Evolutionary conservation across 2,797 vertebrate species (phyloP).

Genomic region (Myiothlypis coronata): DNA sequence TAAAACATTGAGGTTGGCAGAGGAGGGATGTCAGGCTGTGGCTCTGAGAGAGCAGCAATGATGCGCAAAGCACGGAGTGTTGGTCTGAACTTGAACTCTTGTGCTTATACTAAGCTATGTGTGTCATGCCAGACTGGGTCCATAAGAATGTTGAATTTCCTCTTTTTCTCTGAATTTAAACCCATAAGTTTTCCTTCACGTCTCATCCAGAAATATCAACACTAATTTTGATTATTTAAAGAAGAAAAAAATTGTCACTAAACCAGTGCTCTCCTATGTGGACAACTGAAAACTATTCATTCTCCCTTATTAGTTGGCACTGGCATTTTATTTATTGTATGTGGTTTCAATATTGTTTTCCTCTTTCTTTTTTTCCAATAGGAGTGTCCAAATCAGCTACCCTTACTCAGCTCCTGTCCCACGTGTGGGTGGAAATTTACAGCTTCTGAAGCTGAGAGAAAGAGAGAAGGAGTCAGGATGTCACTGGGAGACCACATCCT

Average conservation of each 20-base stretch:
- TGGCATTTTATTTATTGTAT: background rate
- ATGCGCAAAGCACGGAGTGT: background rate
- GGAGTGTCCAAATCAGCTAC: background rate
- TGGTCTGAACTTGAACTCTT: background rate
- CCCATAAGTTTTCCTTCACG: background rate
- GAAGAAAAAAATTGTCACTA: background rate
- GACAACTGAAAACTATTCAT: background rate
- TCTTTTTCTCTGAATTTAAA: background rate
- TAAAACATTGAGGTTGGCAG: background rate
- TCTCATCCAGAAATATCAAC: background rate
- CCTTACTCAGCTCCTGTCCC: background rate
- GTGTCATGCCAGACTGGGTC: background rate
- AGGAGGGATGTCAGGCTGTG: background rate
- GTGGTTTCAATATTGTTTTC: background rate
- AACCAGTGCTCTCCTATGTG: background rate
- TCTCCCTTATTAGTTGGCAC: background rate
- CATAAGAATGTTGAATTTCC: background rate
- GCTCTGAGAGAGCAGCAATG: background rate
- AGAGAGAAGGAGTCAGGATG: background rate
- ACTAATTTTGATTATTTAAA: background rate
- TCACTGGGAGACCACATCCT: background rate
- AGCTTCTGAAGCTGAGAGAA: background rate
- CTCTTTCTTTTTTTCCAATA: background rate
- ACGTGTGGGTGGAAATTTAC: background rate
- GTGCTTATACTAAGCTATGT: background rate